phyloP scores from a whole-genome alignment of 2,888 invertebrate genomes.

The Synergus gifuensis region DNA sequence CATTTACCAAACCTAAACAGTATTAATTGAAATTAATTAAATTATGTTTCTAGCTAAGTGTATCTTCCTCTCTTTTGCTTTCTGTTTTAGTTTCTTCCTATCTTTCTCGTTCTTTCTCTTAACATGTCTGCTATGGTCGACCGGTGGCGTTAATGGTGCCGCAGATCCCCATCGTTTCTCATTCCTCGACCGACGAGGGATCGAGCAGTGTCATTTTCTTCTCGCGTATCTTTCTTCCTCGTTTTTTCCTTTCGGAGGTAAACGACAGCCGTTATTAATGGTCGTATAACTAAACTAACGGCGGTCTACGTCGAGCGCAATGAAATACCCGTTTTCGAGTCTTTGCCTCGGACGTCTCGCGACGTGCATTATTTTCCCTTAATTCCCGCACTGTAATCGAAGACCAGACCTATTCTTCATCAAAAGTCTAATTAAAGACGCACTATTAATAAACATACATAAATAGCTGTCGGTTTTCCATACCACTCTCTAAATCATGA shows the following conservation, averaged over 20 bases:
- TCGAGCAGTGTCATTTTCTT: slow-evolving; percentile 53
- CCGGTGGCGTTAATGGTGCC: slow-evolving; percentile 44
- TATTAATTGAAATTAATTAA: not conserved
- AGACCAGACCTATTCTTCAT: slow-evolving; percentile 1
- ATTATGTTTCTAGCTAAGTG: not conserved
- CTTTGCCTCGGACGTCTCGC: slow-evolving; percentile 32
- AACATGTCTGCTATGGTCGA: slow-evolving; percentile 38
- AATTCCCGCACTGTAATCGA: slow-evolving; percentile 24
- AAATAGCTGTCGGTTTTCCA: not conserved
- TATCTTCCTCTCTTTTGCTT: not conserved
- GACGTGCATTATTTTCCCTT: slow-evolving; percentile 32
- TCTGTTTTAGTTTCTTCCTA: slow-evolving; percentile 17
- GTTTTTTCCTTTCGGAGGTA: slow-evolving; percentile 47
- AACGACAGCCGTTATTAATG: slow-evolving; percentile 53
- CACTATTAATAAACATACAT: not conserved
- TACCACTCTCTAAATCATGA: too few species aligned
- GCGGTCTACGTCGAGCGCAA: slow-evolving; percentile 42
- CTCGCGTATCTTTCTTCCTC: slow-evolving; percentile 49
- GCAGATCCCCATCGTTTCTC: slow-evolving; percentile 49
- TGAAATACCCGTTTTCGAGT: slow-evolving; percentile 47
- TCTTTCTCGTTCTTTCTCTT: slow-evolving; percentile 22
- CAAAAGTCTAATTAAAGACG: slow-evolving; percentile 13
- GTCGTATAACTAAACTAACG: slow-evolving; percentile 50
- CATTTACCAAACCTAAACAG: too few species aligned
- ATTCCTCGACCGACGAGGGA: slow-evolving; percentile 47